phyloP scores from a whole-genome alignment of 2,113 vertebrate species.

The Noctilio leporinus region DNA sequence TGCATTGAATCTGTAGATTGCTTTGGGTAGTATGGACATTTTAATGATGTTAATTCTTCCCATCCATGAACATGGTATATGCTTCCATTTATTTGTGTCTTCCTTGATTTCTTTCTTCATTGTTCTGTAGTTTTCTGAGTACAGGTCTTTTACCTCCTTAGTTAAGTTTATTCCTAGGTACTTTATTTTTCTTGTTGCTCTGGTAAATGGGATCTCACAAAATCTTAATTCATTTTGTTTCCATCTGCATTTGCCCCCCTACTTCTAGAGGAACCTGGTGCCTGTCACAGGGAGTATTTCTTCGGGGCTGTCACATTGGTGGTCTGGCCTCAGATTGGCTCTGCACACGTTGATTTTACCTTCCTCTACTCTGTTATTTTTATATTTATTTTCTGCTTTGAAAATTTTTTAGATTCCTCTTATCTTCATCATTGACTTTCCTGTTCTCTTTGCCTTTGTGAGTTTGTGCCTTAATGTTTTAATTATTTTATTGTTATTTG shows the following conservation, averaged over 20 bases:
- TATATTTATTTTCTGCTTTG: neutral
- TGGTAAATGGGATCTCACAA: no score
- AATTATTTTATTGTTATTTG: neutral
- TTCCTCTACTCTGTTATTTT: neutral
- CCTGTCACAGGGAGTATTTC: neutral
- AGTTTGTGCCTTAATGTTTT: neutral
- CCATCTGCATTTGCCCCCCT: neutral
- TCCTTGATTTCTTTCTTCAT: no score
- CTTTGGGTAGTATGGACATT: no score
- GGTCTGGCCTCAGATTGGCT: neutral
- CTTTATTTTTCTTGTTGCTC: no score
- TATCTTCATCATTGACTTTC: neutral
- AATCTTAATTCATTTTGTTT: neutral
- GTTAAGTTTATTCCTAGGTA: no score
- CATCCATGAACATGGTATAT: no score
- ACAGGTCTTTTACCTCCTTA: no score
- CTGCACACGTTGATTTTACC: neutral
- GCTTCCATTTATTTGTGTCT: no score
- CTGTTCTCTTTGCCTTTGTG: neutral
- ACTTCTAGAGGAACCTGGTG: neutral
- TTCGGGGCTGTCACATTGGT: neutral
- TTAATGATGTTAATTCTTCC: no score
- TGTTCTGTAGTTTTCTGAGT: no score
- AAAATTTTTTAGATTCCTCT: neutral
- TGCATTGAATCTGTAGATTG: no score